A percentile compares a stretch with the other conserved stretches of the same genome.
Evolutionary conservation across 2,113 vertebrate genomes (phyloP).

Genomic region (Archocentrus centrarchus): DNA sequence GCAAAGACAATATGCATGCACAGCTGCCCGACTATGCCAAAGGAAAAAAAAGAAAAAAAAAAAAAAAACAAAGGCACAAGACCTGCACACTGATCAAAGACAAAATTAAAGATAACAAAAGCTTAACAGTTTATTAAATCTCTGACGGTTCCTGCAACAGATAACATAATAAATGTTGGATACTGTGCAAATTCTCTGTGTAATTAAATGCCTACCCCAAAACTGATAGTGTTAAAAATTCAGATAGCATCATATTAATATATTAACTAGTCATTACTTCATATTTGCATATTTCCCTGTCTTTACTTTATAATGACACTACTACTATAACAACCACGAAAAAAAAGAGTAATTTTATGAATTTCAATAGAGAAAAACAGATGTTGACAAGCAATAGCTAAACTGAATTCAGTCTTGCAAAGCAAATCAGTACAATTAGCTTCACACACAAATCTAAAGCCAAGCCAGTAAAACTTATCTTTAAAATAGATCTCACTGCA

Average conservation of each 20-base stretch:
- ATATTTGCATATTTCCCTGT: constrained; percentile 9
- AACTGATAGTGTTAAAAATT: not conserved
- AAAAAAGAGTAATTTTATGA: not conserved
- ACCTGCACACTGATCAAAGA: constrained; percentile 51
- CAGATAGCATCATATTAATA: constrained; percentile 20
- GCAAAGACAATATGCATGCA: constrained; percentile 18
- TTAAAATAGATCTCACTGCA: not conserved
- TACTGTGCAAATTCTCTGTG: constrained; percentile 16
- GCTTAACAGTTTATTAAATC: constrained; percentile 63
- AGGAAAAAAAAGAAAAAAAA: not conserved
- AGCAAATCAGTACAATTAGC: not conserved
- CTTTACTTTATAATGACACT: not conserved
- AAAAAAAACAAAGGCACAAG: constrained; percentile 8
- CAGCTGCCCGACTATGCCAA: constrained; percentile 13
- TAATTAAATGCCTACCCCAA: constrained; percentile 46
- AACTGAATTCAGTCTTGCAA: not conserved
- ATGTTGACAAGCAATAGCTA: not conserved
- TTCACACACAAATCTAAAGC: not conserved
- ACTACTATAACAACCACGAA: not conserved
- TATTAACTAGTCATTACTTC: constrained; percentile 22
- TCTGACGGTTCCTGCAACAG: constrained; percentile 13
- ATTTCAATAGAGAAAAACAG: not conserved
- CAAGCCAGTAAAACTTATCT: not conserved
- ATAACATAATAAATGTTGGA: constrained; percentile 38
- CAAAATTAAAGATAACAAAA: constrained; percentile 43